Evolutionary conservation across 2,797 vertebrate species (phyloP), one percentile per base, ranked within the genome.

Genomic region (Phoxinus dragarum): DNA sequence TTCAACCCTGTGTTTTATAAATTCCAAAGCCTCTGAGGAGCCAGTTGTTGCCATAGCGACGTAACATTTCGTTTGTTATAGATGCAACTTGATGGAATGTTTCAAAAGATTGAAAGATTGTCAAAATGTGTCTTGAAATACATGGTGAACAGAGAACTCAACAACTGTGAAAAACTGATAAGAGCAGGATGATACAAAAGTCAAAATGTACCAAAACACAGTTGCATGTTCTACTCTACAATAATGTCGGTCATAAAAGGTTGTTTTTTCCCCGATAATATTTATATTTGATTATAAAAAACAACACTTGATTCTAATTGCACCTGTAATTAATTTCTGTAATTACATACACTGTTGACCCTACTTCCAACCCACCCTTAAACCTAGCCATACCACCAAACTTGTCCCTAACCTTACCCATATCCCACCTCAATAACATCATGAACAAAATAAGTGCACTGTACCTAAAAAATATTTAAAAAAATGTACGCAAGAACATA

Each of bases 81-180:
- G 6, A 72, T 64, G 81, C 36, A 47, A 17, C 6, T 23, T 34
- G n/a, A 19, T 27, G 19, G 54, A 82, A 61, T 59, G 68, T 59
- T 73, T 72, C 10, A 21, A 40, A 69, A 56, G 66, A 69, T 71
- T 6, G 21, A 72, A 82, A 72, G 80, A 82, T 44, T 72, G 36
- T 56, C 44, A 40, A 47, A n/a, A 52, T 66, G 31, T 36, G 73
- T 17, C 27, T 83, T 66, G 16, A 61, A 38, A 82, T 17, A 73
- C 4, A 61, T 54, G 5, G 17, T 74, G 17, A 23, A 59, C 9
- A 74, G 12, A 47, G 11, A 68, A 68, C 47, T 44, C 17, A 73
- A 61, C 36, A 19, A 34, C 72, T 66, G n/a, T 44, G 5, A 61
- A 64, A 61, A 64, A 64, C 56, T 72, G 17, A 82, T 59, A 56